Conservation (phyloP, 2,888 invertebrate genomes). For the Eristalis intricaria region DNA sequence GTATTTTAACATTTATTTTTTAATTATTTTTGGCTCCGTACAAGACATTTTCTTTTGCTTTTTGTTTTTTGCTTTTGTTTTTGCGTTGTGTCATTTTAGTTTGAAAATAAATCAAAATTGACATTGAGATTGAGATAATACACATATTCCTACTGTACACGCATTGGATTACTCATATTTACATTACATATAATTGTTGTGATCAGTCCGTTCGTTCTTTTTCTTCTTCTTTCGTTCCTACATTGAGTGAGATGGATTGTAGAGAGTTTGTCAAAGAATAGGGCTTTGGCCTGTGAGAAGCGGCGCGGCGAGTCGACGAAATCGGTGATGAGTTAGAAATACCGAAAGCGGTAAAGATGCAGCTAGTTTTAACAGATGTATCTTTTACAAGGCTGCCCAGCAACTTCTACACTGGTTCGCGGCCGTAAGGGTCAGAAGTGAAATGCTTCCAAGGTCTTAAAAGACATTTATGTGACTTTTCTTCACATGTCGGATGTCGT, state of each 20-base stretch:
- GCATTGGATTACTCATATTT: constrained; percentile 39
- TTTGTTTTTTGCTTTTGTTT: constrained; percentile 14
- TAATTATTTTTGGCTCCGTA: constrained; percentile 72
- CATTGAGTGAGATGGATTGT: background rate
- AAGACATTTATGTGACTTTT: constrained; percentile 12
- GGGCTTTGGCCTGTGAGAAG: background rate
- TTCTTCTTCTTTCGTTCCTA: background rate
- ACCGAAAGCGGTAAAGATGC: background rate
- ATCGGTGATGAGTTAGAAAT: too few species aligned
- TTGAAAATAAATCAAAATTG: background rate
- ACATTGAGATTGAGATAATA: constrained; percentile 12
- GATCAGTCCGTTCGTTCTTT: constrained; percentile 53
- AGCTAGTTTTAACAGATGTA: background rate
- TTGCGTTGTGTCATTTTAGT: constrained; percentile 30
- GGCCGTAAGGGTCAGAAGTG: constrained; percentile 6
- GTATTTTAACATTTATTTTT: constrained; percentile 29
- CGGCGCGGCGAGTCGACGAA: too few species aligned
- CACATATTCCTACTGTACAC: constrained; percentile 59
- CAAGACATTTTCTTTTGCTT: constrained; percentile 44
- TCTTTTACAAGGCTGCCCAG: background rate
- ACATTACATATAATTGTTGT: constrained; percentile 51
- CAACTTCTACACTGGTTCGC: background rate
- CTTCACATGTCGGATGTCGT: background rate
- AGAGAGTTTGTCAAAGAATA: background rate
- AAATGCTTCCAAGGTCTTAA: constrained; percentile 26